A percentile compares a stretch with the other conserved stretches of the same genome.
phyloP scores from a whole-genome alignment of 2,888 invertebrate genomes.

The Ferdinandea cuprea region DNA sequence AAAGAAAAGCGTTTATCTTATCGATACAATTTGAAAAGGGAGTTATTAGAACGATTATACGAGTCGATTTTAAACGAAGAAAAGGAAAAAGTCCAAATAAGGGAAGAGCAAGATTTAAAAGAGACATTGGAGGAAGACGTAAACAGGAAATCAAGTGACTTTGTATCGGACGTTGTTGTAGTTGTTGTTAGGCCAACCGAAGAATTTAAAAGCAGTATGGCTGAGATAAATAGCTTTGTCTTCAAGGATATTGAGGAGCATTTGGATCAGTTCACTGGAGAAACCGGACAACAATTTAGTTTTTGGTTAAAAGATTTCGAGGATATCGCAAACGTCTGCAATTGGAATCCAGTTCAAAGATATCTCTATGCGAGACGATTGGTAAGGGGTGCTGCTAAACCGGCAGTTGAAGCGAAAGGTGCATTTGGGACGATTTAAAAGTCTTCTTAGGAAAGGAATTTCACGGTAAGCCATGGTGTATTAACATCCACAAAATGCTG shows the following conservation, averaged over 20 bases:
- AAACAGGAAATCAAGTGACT: no score
- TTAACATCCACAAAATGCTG: constrained; percentile 42
- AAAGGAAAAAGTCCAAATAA: no score
- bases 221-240: constrained; percentile 42
- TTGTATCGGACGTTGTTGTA: constrained; percentile 13
- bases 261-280: constrained; percentile 40
- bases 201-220: background rate
- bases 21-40: constrained; percentile 7
- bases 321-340: no score
- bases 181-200: constrained; percentile 14
- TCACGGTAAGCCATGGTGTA: constrained; percentile 13
- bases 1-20: background rate
- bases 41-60: no score
- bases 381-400: constrained; percentile 30
- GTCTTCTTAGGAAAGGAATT: constrained; percentile 36
- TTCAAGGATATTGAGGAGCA: constrained; percentile 56
- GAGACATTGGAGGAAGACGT: background rate
- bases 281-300: constrained; percentile 29
- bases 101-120: background rate
- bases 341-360: no score
- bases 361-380: no score
- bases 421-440: constrained; percentile 30
- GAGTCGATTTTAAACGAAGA: no score
- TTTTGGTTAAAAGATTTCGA: constrained; percentile 40
- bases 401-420: background rate